Base-by-base conservation (phyloP, 2,113 vertebrate genomes). In the Corapipo altera region DNA sequence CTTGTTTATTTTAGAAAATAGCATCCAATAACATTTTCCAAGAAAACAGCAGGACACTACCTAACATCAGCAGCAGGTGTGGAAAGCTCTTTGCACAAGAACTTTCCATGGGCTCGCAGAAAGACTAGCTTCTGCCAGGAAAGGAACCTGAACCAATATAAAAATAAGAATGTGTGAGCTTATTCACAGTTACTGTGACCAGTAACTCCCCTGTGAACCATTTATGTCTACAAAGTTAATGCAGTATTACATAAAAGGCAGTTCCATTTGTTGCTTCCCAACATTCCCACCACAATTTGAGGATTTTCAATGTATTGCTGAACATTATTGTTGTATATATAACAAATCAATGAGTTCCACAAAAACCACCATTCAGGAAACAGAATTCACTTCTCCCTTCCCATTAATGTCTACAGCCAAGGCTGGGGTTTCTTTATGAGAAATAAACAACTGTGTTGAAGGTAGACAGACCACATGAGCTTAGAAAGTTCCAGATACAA, bases 1-100 rank as follows among this genome's bases (percentile, higher is more conserved):
- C 71, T 88, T 96, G 92, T 95, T 95, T 95, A 77, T 84, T 92
- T 49, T 90, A 84, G 88, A 86, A 96, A 91, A 97, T 78, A 93
- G 90, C 57, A 95, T 85, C 89, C 80, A 81, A 95, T 75, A 59
- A 62, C 74, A 86, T 94, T 91, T 96, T 95, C 85, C 90, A 88
- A 93, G 90, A 96, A 96, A 93, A 92, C 79, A 92, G 76, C 74
- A 78, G 3, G 43, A 90, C 46, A 71, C 59, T 41, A 52, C 30
- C 69, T 84, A 44, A 61, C 22, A 81, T 3, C 81, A 93, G 79
- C 65, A 90, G 72, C 85, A 88, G 48, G 44, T 24, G 24, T 33
- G 44, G 79, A 91, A 69, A 75, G 57, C 44, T 86, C 85, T 93
- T 52, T 52, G 51, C 65, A 65, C 82, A 51, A 64, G 67, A 89